A percentile compares a stretch with the other conserved stretches of the same genome.
Conservation (phyloP, 2,113 vertebrate genomes). For the Paedocypris sp. region DNA sequence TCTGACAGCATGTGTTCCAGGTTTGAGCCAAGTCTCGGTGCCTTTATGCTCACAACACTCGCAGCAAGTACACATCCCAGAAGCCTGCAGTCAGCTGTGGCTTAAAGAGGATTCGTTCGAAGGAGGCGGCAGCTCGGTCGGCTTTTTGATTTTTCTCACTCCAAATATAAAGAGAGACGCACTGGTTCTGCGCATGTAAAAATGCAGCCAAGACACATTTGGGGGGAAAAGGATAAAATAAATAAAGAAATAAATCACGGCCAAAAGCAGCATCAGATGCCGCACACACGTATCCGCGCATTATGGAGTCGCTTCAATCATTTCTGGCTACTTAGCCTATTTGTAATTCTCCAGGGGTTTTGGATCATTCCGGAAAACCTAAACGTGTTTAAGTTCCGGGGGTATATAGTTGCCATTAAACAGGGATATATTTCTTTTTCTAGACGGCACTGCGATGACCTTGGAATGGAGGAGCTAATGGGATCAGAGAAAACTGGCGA, state of each 20-base stretch:
- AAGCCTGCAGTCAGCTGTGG: slow-evolving; percentile 13
- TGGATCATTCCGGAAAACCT: not conserved
- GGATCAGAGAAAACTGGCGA: slow-evolving; percentile 8
- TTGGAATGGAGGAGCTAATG: slow-evolving; percentile 15
- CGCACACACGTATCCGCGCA: slow-evolving; percentile 14
- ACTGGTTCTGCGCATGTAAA: not conserved
- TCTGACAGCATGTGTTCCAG: slow-evolving; percentile 42
- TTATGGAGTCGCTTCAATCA: slow-evolving; percentile 6
- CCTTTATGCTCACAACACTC: slow-evolving; percentile 2
- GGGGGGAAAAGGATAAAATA: too few species aligned
- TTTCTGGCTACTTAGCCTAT: not conserved
- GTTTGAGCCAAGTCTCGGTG: slow-evolving; percentile 39
- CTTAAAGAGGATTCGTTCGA: slow-evolving; percentile 26
- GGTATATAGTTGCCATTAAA: slow-evolving; percentile 10
- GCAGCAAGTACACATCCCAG: slow-evolving; percentile 10
- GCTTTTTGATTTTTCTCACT: slow-evolving; percentile 21
- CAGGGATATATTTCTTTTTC: slow-evolving; percentile 11
- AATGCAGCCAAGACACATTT: not conserved
- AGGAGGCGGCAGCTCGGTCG: slow-evolving; percentile 14
- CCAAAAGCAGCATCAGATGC: slow-evolving; percentile 18
- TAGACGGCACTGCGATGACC: slow-evolving; percentile 1
- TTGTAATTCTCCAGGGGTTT: not conserved
- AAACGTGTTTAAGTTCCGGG: not conserved
- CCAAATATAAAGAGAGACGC: slow-evolving; percentile 1
- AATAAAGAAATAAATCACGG: not conserved